These are phyloP conservation scores for Spodoptera litura DNA, from an alignment of 1,140 invertebrate genomes.

Conservation along the genomic window DNA sequence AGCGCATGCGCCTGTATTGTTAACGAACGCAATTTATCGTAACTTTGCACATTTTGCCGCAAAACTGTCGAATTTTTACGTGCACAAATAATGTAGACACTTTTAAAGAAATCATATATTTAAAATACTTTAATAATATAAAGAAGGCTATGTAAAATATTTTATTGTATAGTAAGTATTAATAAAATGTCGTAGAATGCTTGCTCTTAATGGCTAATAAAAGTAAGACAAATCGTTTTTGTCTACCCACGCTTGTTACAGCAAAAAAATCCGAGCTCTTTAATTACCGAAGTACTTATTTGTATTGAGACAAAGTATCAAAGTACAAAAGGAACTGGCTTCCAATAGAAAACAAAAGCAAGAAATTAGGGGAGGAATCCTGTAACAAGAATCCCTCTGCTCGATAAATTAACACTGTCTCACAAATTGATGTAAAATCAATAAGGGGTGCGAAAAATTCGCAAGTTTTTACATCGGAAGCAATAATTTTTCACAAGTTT, in stretches of 20 bases:
- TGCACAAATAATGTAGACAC: too few species aligned
- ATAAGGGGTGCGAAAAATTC: not conserved
- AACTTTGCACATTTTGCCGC: not conserved
- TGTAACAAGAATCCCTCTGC: not conserved
- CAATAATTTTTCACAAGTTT: too few species aligned
- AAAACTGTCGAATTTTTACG: too few species aligned
- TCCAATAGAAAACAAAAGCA: not conserved
- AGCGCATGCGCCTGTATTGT: not conserved
- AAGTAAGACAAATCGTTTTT: too few species aligned
- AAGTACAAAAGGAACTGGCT: not conserved
- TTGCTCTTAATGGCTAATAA: too few species aligned
- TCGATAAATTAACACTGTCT: slow-evolving; percentile 31
- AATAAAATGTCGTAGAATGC: too few species aligned
- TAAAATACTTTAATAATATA: too few species aligned
- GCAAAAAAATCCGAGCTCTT: not conserved
- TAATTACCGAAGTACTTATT: not conserved
- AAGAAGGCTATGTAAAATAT: too few species aligned
- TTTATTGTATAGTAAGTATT: too few species aligned
- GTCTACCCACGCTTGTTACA: too few species aligned
- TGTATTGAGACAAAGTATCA: not conserved
- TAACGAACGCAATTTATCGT: not conserved
- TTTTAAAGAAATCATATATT: too few species aligned
- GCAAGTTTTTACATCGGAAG: not conserved
- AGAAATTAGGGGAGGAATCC: not conserved
- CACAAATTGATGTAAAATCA: slow-evolving; percentile 42